Base-by-base conservation (phyloP, 2,113 vertebrate genomes). In the Bujurquina vittata region DNA sequence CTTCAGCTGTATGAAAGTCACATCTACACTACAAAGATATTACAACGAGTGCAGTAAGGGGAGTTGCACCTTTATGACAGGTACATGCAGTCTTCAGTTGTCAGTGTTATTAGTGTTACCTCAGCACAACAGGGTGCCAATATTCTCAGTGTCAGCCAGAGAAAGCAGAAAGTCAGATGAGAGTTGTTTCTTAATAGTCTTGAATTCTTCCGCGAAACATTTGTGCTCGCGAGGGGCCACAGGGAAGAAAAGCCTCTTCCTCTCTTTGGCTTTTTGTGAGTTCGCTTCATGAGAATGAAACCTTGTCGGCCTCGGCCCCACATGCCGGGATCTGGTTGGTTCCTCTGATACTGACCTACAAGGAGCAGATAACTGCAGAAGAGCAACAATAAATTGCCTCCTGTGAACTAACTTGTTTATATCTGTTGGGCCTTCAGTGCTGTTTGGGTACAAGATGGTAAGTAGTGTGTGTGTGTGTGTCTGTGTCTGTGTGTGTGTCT, bases 321-420 rank as follows among this genome's bases (percentile, higher is more conserved):
- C 81, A 63, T 35, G 22, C 79, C 59, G 77, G 75, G 46, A 85
- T 89, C 81, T 92, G 76, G 58, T 2, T 75, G 77, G 37, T 62
- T 54, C 62, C 85, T 74, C 84, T 86, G 74, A 84, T 91, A 57
- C 77, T 89, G 85, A 91, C 88, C 88, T 75, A 33, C 22, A 75
- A 37, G 65, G 84, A 79, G 74, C 33, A 43, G 83, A 61, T 79
- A 86, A 87, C 85, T 84, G 83, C 83, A 79, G 67, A 79, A 20
- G 81, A 90, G 80, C 79, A 75, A 87, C 83, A 80, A 87, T 90
- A 87, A 88, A 92, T 90, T 85, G 77, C 77, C 58, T 89, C 84
- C 78, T 7, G 26, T 77, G 79, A 43, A 61, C 60, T 84, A 87
- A 92, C 83, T 85, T 83, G 78, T 88, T 87, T 90, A 58, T 84